Evolutionary conservation across 2,888 invertebrate genomes (phyloP).

Genomic region (Thecophora atra): DNA sequence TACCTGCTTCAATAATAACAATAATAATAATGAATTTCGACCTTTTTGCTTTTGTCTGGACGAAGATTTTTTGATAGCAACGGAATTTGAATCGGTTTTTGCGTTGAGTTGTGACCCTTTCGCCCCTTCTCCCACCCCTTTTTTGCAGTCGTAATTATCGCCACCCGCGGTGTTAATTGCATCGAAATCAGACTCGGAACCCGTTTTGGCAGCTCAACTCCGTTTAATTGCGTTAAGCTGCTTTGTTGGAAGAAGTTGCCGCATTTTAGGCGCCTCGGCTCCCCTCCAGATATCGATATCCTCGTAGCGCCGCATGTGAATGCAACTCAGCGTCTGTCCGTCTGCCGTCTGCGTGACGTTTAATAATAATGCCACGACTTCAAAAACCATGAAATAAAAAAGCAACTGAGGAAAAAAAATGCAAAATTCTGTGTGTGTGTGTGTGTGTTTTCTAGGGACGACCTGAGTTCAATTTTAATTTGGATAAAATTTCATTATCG

Average conservation of each 20-base stretch:
- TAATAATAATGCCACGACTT: conserved; percentile 18
- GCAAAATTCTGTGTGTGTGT: background rate
- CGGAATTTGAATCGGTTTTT: background rate
- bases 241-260: conserved; percentile 10
- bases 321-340: no score
- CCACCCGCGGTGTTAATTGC: conserved; percentile 12
- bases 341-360: conserved; percentile 1
- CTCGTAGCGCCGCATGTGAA: conserved; percentile 10
- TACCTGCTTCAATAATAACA: conserved; percentile 17
- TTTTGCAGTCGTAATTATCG: background rate
- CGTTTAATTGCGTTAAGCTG: conserved; percentile 26
- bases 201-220: background rate
- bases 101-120: background rate
- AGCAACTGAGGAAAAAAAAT: no score
- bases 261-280: conserved; percentile 17
- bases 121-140: background rate
- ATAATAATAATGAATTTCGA: background rate
- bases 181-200: background rate
- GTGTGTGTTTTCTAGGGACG: background rate
- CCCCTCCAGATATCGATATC: conserved; percentile 24
- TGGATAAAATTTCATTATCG: conserved; percentile 2
- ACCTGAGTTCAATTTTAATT: background rate
- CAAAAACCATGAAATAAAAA: background rate
- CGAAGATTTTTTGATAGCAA: background rate
- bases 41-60: conserved; percentile 10